Conservation (phyloP, 2,888 invertebrate genomes). For the Chrysina gloriosa region DNA sequence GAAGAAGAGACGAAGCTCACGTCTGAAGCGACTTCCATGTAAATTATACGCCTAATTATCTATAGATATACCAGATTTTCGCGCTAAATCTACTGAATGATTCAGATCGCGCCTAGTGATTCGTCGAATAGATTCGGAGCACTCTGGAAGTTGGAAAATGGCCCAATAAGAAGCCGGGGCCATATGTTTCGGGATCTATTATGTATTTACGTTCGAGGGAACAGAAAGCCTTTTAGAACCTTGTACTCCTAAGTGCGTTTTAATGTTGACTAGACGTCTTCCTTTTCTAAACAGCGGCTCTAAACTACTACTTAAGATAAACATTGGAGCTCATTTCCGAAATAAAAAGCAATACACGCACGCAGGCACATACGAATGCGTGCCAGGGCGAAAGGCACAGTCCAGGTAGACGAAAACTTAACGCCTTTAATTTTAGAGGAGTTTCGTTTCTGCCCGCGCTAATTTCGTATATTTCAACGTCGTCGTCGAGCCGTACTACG, state of each 20-base stretch:
- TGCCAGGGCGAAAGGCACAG: background rate
- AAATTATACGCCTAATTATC: no score
- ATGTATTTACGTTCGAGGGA: slow-evolving; percentile 49
- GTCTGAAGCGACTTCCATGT: no score
- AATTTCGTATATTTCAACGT: slow-evolving; percentile 24
- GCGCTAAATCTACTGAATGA: no score
- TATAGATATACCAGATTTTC: no score
- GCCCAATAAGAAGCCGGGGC: slow-evolving; percentile 15
- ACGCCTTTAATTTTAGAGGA: slow-evolving; percentile 28
- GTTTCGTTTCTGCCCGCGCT: slow-evolving; percentile 28
- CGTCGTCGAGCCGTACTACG: background rate
- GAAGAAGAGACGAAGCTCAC: no score
- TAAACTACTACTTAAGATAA: slow-evolving; percentile 54
- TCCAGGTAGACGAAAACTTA: slow-evolving; percentile 24
- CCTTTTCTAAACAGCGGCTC: slow-evolving; percentile 53
- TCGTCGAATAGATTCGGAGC: slow-evolving; percentile 28
- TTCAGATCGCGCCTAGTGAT: slow-evolving; percentile 8
- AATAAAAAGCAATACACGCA: slow-evolving; percentile 33
- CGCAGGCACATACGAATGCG: slow-evolving; percentile 1
- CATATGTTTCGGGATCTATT: slow-evolving; percentile 33
- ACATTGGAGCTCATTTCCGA: slow-evolving; percentile 44
- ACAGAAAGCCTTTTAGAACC: slow-evolving; percentile 59
- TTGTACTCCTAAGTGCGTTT: slow-evolving; percentile 61
- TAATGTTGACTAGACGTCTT: slow-evolving; percentile 58
- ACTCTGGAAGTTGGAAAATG: slow-evolving; percentile 28